These are phyloP conservation scores for Campylorhamphus procurvoides DNA, from an alignment of 2,113 vertebrate species.

Conservation along the genomic window DNA sequence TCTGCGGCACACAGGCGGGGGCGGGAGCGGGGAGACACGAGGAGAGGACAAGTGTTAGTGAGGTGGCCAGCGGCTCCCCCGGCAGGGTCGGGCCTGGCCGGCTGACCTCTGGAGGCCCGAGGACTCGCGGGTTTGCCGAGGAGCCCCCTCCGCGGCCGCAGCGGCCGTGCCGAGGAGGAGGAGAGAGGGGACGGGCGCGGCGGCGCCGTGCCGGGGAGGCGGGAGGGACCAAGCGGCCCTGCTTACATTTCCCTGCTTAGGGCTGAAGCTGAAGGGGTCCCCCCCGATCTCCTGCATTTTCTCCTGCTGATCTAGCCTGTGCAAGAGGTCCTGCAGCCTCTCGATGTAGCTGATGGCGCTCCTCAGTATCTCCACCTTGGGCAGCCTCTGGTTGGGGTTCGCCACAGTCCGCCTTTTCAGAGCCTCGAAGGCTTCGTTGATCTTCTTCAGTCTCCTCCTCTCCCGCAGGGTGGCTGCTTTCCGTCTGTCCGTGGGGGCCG, in stretches of 20 bases:
- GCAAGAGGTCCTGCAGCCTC: slow-evolving; percentile 91
- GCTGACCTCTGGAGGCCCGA: background rate
- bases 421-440: slow-evolving; percentile 97
- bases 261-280: slow-evolving; percentile 75
- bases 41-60: background rate
- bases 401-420: slow-evolving; percentile 93
- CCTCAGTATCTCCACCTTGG: slow-evolving; percentile 97
- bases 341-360: slow-evolving; percentile 98
- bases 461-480: slow-evolving; percentile 95
- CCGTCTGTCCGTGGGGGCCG: slow-evolving; percentile 90
- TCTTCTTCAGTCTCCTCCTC: slow-evolving; percentile 93
- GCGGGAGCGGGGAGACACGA: background rate
- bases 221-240: background rate
- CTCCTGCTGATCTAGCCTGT: slow-evolving; percentile 90
- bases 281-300: slow-evolving; percentile 78
- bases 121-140: background rate
- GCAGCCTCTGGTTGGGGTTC: slow-evolving; percentile 95
- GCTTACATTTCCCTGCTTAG: slow-evolving; percentile 86
- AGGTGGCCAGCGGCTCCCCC: background rate
- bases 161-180: background rate
- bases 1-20: slow-evolving; percentile 67
- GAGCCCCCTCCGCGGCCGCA: background rate
- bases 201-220: background rate
- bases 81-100: background rate
- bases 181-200: background rate